These are phyloP conservation scores for Phalanger gymnotis DNA, from an alignment of 2,797 vertebrate species.

Conservation along the genomic window DNA sequence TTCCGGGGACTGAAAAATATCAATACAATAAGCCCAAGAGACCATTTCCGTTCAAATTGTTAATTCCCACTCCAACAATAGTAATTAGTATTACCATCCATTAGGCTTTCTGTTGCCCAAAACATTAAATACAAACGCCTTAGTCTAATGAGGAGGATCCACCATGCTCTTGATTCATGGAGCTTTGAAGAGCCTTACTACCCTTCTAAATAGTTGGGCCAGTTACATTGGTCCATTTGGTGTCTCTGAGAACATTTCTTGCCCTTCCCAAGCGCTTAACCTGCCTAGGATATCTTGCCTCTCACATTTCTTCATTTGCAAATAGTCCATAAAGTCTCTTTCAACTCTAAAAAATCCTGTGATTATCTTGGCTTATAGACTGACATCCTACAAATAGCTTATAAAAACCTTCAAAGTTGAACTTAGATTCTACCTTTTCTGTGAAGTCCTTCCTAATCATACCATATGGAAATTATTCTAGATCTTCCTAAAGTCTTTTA, in stretches of 20 bases:
- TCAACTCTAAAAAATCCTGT: neutral
- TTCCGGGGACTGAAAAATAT: constrained; percentile 2
- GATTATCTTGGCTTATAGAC: neutral
- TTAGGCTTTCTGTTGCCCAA: neutral
- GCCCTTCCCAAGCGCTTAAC: neutral
- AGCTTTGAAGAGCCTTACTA: neutral
- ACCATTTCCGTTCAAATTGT: neutral
- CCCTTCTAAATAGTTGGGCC: neutral
- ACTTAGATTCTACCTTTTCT: neutral
- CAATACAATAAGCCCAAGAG: neutral
- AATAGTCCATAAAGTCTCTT: neutral
- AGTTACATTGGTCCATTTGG: constrained; percentile 9
- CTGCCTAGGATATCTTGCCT: neutral
- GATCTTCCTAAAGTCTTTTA: constrained; percentile 14
- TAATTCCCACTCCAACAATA: neutral
- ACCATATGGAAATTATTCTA: neutral
- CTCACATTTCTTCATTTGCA: neutral
- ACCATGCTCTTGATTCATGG: neutral
- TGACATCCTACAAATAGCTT: neutral
- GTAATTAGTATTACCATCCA: neutral
- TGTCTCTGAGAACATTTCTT: neutral
- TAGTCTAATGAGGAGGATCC: neutral
- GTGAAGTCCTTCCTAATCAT: constrained; percentile 5
- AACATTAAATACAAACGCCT: neutral
- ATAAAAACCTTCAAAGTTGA: neutral